phyloP scores from a whole-genome alignment of 2,797 vertebrate genomes.

The Parambassis ranga region DNA sequence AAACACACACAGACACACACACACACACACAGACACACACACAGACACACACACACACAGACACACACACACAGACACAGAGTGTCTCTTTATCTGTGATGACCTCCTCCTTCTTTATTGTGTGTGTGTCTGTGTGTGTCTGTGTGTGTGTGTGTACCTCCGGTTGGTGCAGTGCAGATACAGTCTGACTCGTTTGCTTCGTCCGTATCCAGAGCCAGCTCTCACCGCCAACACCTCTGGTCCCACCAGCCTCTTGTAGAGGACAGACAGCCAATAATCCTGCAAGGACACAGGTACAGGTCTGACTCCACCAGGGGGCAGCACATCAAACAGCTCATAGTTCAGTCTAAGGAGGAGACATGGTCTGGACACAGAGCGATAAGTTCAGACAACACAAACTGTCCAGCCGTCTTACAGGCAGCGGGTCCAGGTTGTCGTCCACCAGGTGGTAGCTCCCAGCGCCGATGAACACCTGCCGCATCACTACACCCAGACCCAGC shows the following conservation, averaged over 20 bases:
- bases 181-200: slow-evolving; percentile 72
- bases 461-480: slow-evolving; percentile 93
- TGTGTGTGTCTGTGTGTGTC: background rate
- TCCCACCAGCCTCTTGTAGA: slow-evolving; percentile 92
- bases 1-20: too few species aligned
- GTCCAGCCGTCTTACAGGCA: slow-evolving; percentile 87
- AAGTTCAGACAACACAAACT: too few species aligned
- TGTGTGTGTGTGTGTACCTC: slow-evolving; percentile 73
- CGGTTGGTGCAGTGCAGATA: slow-evolving; percentile 91
- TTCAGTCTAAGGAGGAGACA: too few species aligned
- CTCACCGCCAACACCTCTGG: slow-evolving; percentile 82
- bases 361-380: too few species aligned
- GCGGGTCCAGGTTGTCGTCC: slow-evolving; percentile 87
- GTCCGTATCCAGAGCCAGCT: slow-evolving; percentile 8
- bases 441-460: slow-evolving; percentile 91
- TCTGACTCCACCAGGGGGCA: too few species aligned
- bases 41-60: too few species aligned
- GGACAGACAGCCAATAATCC: slow-evolving; percentile 95
- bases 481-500: slow-evolving; percentile 89
- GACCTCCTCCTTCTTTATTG: too few species aligned
- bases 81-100: too few species aligned
- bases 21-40: too few species aligned
- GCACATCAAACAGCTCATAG: too few species aligned
- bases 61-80: too few species aligned
- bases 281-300: slow-evolving; percentile 43